A percentile compares a stretch with the other conserved stretches of the same genome.
phyloP scores from a whole-genome alignment of 2,888 invertebrate species.

The Lamellibrachia satsuma region DNA sequence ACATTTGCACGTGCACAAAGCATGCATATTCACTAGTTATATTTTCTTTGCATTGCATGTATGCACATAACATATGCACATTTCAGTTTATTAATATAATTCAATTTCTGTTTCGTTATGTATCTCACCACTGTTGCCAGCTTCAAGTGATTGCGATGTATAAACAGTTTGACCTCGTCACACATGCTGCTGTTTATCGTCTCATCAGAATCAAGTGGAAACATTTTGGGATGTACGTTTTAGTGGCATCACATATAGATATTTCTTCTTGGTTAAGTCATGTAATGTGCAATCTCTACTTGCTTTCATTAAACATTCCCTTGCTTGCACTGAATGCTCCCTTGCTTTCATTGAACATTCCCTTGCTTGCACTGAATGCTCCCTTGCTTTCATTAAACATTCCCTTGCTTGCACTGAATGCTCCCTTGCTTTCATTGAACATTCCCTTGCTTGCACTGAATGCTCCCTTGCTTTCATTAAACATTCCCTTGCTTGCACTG shows the following conservation, averaged over 20 bases:
- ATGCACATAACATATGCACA: not conserved
- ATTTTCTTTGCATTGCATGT: not conserved
- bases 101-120: not conserved
- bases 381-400: not conserved
- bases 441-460: not conserved
- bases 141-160: conserved; percentile 54
- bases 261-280: not conserved
- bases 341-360: not conserved
- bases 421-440: not conserved
- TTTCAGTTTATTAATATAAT: not conserved
- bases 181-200: conserved; percentile 48
- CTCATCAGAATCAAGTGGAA: conserved; percentile 54
- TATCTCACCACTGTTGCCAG: conserved; percentile 39
- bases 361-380: not conserved
- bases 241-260: not conserved
- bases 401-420: not conserved
- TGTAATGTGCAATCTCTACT: not conserved
- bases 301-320: not conserved
- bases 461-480: not conserved
- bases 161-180: conserved; percentile 56
- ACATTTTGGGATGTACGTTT: conserved; percentile 54
- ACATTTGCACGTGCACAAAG: not conserved
- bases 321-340: too few species aligned
- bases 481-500: too few species aligned
- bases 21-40: not conserved